Base-by-base conservation (phyloP, 2,797 vertebrate species). In the Mionectes olivaceus region DNA sequence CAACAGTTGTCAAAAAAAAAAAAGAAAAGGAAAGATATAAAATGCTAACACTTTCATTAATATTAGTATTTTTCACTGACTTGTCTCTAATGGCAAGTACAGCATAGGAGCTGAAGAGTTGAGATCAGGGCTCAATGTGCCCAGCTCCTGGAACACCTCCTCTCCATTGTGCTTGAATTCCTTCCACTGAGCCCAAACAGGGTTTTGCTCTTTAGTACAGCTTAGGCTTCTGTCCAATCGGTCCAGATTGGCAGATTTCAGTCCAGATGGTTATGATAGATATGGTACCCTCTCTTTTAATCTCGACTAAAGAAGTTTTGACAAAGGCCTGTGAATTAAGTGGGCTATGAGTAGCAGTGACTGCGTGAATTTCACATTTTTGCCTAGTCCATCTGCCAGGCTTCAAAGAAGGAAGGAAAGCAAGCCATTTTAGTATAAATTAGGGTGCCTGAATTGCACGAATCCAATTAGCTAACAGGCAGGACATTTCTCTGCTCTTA, bases 231-330 rank as follows among this genome's bases (percentile, higher is more conserved):
- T 87, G 76, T 95, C 95, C 96, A 97, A 76, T 80, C 5, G 2
- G 60, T 87, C 95, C 96, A 97, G 93, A 97, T 94, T 96, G 96
- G 89, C 91, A 96, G 85, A 97, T 97, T 94, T 95, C 89, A 91
- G 88, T 97, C 93, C 97, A 97, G 97, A 97, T 97, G 96, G 97
- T 94, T 97, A 94, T 95, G 94, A 95, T 95, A 83, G 95, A 95
- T 95, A 95, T 30, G 59, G 91, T 94, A 92, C 67, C 82, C 94
- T 88, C 67, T 96, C 68, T 95, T 95, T 94, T 94, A 96, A 93
- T 95, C 81, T 92, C 81, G 61, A 85, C 95, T 96, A 91, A 96
- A 95, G 93, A 96, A 95, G 85, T 95, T 96, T 96, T 96, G 88
- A 97, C 96, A 97, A 95, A 97, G 93, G 57, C 88, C 73, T 94